Evolutionary conservation across 2,113 vertebrate species (phyloP), one percentile per base, ranked within the genome.

Genomic region (Brevimyrus niger): DNA sequence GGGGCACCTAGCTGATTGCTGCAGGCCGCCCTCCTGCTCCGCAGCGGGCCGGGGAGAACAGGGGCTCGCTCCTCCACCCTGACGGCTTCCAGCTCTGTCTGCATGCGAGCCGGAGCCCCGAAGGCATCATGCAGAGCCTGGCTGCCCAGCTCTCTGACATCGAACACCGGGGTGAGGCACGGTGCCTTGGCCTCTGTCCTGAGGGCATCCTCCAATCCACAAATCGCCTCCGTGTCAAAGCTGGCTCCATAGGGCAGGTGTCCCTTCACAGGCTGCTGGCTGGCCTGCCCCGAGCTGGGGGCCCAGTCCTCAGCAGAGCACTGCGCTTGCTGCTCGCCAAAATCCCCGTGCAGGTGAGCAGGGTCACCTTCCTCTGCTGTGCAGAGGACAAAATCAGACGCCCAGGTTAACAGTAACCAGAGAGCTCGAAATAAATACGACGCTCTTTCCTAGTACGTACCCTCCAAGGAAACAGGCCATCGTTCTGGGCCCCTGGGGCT

Each of bases 251-350:
- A 95, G 69, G 93, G 89, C 15, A 93, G 93, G 31, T 92, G 91
- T 80, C 88, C 89, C 2, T 93, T 93, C 23, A 91, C 91, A 17
- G 86, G 91, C 38, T 91, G 90, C n/a, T 94, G 91, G 11, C 90
- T 53, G 3, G 83, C 93, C 86, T 94, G 94, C 89, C 91, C 91
- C 44, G 94, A 92, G 65, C 91, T 87, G 3, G 91, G 58, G 46
- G 92, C 94, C 94, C 95, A 96, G 4, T 94, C 93, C 0, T 94
- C 88, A 31, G 93, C 92, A 89, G 92, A 93, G 90, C 93, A 94
- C 86, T 94, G 91, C 46, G 93, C 91, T 85, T 93, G 94, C 82
- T 94, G 93, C 88, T 94, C 94, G 73, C 51, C 92, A 87, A 93
- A 94, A 44, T 42, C 90, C 90, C 94, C 94, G 88, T 93, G 94